Evolutionary conservation across 2,888 invertebrate genomes (phyloP).

Genomic region (Amiota communis): DNA sequence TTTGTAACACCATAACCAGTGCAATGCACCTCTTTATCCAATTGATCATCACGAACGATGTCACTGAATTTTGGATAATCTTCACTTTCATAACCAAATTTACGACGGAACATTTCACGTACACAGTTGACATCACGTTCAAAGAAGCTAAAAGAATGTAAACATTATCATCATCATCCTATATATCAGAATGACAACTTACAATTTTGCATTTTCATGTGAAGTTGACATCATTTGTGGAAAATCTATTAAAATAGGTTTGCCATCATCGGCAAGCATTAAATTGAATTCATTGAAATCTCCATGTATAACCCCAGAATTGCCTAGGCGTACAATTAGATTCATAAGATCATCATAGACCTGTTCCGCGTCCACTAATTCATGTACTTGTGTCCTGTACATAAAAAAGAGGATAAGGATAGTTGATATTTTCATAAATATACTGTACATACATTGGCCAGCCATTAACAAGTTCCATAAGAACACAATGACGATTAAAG

Average conservation of each 20-base stretch:
- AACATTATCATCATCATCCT: not conserved
- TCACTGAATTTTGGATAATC: conserved; percentile 85
- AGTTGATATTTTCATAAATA: too few species aligned
- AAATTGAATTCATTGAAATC: conserved; percentile 99
- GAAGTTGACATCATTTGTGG: conserved; percentile 99
- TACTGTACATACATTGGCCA: conserved; percentile 81
- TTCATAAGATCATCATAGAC: conserved; percentile 96
- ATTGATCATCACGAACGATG: conserved; percentile 82
- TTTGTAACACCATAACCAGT: conserved; percentile 94
- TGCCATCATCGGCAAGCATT: conserved; percentile 86
- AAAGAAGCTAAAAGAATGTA: conserved; percentile 81
- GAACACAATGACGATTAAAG: conserved; percentile 94
- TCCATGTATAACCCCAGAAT: conserved; percentile 97
- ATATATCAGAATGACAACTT: conserved; percentile 53
- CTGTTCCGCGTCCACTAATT: conserved; percentile 80
- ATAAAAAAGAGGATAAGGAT: not conserved
- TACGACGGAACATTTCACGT: conserved; percentile 89
- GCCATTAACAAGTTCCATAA: conserved; percentile 94
- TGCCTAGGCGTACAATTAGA: conserved; percentile 90
- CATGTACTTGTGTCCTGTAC: conserved; percentile 78
- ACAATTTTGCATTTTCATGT: conserved; percentile 92
- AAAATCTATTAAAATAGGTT: conserved; percentile 94
- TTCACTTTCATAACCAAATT: conserved; percentile 92
- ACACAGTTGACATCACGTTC: conserved; percentile 96
- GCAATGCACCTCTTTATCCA: conserved; percentile 92